Evolutionary conservation across 2,797 vertebrate genomes (phyloP), one percentile per base, ranked within the genome.

Genomic region (Paedocypris micromegethes): DNA sequence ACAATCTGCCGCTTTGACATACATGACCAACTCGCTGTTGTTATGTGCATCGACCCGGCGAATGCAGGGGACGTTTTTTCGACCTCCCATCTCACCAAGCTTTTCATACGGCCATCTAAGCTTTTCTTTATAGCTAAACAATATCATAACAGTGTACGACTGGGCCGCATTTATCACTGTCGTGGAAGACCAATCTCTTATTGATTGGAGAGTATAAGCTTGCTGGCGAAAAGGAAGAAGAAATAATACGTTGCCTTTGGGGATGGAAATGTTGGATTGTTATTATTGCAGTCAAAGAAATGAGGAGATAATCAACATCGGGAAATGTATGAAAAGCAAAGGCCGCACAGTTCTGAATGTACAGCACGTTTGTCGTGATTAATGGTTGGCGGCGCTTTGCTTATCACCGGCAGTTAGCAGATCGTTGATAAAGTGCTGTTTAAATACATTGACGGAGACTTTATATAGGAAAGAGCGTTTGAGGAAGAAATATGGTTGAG

Each of bases 111-210:
- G 80, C 82, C 72, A 79, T 85, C 79, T 71, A 81, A 83, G 83
- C 81, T 68, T 75, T 85, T 83, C 83, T 83, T 79, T 82, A 81
- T 84, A 81, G 82, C 83, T 87, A 86, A 88, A 88, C 85, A 87
- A 84, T 86, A 86, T 85, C 80, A 85, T 79, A 83, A 70, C 74
- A 79, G 64, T 62, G 78, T 70, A 77, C 73, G 64, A 72, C 76
- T 78, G 77, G 76, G 79, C 83, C 86, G 83, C 84, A 88, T 90
- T 90, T 81, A 80, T 90, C 89, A 88, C 78, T 87, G 88, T 87
- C 86, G 82, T 54, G 66, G 83, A 78, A 83, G 81, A 86, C 83
- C 88, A 86, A 88, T 80, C 79, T 74, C 80, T 83, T 88, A 90
- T 90, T 87, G 89, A 90, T 90, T 86, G 79, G 81, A 79, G 81